Evolutionary conservation across 1,140 invertebrate genomes (phyloP), one percentile per base, ranked within the genome.

Genomic region (Daktulosphaira vitifoliae): DNA sequence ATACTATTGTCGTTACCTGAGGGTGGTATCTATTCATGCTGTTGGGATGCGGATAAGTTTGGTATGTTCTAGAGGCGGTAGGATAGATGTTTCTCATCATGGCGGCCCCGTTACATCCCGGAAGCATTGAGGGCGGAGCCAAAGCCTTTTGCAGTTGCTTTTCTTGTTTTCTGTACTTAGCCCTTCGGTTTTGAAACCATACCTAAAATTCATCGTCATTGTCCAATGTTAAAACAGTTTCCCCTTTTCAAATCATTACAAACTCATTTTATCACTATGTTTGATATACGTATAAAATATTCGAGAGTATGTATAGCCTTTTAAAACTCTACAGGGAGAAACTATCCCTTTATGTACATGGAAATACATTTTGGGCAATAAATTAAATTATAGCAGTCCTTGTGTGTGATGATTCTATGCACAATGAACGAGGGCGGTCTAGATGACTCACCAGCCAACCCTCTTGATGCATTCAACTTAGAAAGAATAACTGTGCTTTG

Each of bases 31-130:
- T 83, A 78, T 92, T 92, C 80, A 96, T 90, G 72, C 89, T 87
- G 72, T 81, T 82, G 66, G 79, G 79, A 73, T 92, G 90, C 23
- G 90, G 90, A 80, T 96, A 96, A 29, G 89, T 89, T 77, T 95
- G 91, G 79, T 94, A 94, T 67, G 89, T 88, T 69, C 90, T 81
- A 51, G 81, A 81, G 65, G 84, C 84, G 71, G 89, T 87, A 42
- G 91, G 93, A 79, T 98, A 96, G 75, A 97, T 96, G 77, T 97
- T 97, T 69, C 93, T 80, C 87, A 90, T 90, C 92, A 97, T 96
- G 77, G 90, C 89, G 77, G 90, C 89, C 67, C 92, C 92, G 78
- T 96, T 96, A 78, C 94, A 97, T 67, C 87, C 86, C 7, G 88
- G 88, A 69, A 96, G 85, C 68, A 94, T 87, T 54, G 90, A 89